Conservation (phyloP, 2,888 invertebrate genomes). For the Eilema griseolum region DNA sequence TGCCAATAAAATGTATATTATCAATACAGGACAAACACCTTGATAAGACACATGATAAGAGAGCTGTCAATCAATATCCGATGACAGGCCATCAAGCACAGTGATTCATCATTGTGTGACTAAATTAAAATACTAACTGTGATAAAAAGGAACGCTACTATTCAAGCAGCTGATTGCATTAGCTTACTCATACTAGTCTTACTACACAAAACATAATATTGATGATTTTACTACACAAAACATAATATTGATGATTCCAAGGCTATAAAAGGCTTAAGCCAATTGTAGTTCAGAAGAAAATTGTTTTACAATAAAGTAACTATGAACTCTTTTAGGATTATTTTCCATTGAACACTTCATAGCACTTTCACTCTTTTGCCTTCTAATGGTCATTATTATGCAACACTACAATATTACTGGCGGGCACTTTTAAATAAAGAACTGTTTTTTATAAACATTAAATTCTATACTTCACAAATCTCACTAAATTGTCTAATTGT, state of each 20-base stretch:
- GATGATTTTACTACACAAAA: no score
- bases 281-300: no score
- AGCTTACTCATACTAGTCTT: not conserved
- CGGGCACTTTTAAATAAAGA: not conserved
- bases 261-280: no score
- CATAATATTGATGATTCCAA: no score
- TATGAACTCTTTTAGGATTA: no score
- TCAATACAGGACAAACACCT: not conserved
- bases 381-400: no score
- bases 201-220: not conserved
- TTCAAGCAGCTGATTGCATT: not conserved
- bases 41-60: slow-evolving; percentile 8
- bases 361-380: no score
- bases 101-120: slow-evolving; percentile 11
- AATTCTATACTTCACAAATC: not conserved
- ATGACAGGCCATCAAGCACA: not conserved
- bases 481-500: not conserved
- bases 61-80: not conserved
- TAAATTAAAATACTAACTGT: not conserved
- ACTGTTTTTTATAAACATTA: not conserved
- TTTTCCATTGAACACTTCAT: no score
- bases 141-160: not conserved
- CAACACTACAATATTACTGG: not conserved
- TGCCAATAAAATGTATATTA: slow-evolving; percentile 7
- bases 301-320: no score